Evolutionary conservation across 2,888 invertebrate genomes (phyloP).

Genomic region (Heteropelma amictum): DNA sequence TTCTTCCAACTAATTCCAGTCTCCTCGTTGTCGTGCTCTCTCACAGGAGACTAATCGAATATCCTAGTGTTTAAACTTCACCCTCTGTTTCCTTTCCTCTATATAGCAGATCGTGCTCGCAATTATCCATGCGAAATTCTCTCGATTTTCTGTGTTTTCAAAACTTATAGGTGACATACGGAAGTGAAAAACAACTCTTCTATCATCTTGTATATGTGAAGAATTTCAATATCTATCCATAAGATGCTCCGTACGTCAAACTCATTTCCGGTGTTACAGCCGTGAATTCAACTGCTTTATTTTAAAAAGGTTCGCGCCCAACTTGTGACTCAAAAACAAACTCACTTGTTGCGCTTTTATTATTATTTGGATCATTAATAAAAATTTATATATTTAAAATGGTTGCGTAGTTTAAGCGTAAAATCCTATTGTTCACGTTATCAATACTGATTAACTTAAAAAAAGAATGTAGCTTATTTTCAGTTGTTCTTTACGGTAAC

Average conservation of each 20-base stretch:
- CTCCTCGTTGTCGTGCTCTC: slow-evolving; percentile 21
- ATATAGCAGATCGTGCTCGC: slow-evolving; percentile 10
- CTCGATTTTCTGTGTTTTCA: slow-evolving; percentile 26
- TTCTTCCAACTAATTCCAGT: slow-evolving; percentile 42
- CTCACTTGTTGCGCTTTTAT: too few relatives aligned
- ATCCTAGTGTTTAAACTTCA: slow-evolving; percentile 49
- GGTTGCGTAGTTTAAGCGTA: too few relatives aligned
- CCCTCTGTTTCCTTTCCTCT: background rate
- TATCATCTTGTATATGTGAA: background rate
- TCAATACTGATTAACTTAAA: too few relatives aligned
- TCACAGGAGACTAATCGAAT: slow-evolving; percentile 43
- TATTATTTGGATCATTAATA: too few relatives aligned
- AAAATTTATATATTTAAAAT: too few relatives aligned
- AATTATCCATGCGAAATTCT: slow-evolving; percentile 36
- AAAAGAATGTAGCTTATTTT: too few relatives aligned
- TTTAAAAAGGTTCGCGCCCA: too few relatives aligned
- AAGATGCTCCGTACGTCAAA: background rate
- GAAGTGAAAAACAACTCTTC: slow-evolving; percentile 8
- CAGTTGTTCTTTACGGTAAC: too few relatives aligned
- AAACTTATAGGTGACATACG: slow-evolving; percentile 10
- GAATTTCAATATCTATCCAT: slow-evolving; percentile 1
- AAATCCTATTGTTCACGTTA: too few relatives aligned
- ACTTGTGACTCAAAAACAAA: too few relatives aligned
- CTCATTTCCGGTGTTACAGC: background rate
- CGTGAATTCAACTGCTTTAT: too few relatives aligned